phyloP scores from a whole-genome alignment of 2,888 invertebrate genomes.

The Metopia argyrocephala region DNA sequence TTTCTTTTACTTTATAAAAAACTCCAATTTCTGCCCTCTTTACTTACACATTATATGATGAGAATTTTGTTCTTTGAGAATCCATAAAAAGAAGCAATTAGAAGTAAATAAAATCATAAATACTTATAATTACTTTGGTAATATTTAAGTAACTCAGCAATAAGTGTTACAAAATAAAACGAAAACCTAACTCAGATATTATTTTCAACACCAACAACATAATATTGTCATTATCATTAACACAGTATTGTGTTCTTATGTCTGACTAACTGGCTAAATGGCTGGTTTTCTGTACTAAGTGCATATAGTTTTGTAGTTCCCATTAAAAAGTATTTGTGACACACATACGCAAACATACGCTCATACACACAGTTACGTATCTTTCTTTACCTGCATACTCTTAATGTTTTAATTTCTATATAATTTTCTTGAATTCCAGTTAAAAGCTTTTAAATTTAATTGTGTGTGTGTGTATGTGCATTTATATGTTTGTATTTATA shows the following conservation, averaged over 20 bases:
- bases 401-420: background rate
- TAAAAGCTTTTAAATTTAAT: background rate
- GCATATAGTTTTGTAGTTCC: constrained; percentile 38
- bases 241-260: background rate
- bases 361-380: background rate
- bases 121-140: background rate
- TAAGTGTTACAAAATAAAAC: background rate
- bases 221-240: background rate
- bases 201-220: background rate
- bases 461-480: background rate
- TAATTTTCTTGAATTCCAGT: background rate
- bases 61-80: background rate
- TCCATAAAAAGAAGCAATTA: background rate
- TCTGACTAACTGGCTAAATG: background rate
- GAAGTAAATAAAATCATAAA: background rate
- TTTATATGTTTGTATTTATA: background rate
- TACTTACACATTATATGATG: background rate
- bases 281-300: constrained; percentile 10
- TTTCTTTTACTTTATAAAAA: too few relatives aligned
- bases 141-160: constrained; percentile 14
- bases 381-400: too few relatives aligned
- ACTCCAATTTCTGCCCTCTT: background rate
- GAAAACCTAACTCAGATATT: background rate
- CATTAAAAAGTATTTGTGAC: constrained; percentile 17
- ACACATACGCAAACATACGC: background rate